These are phyloP conservation scores for Piscicola geometra DNA, from an alignment of 2,888 invertebrate species.

Conservation along the genomic window DNA sequence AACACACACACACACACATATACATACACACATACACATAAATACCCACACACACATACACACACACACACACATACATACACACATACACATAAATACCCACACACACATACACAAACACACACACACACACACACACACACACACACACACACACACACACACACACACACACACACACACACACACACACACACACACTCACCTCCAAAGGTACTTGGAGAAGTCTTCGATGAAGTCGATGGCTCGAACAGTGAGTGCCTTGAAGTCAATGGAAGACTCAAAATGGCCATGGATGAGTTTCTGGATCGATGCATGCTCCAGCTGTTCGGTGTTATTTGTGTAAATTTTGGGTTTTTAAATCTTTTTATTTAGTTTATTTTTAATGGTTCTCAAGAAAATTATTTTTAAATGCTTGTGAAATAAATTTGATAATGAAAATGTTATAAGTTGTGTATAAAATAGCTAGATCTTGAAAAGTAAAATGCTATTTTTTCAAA, in stretches of 20 bases:
- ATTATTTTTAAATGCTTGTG: no score
- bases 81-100: no score
- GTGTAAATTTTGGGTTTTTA: neutral
- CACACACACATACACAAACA: no score
- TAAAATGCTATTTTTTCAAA: no score
- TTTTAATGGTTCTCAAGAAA: neutral
- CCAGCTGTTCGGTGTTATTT: neutral
- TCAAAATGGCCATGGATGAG: neutral
- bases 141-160: no score
- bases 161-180: no score
- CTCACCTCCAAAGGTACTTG: conserved; percentile 30
- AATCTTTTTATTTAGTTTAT: neutral
- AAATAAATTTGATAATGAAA: neutral
- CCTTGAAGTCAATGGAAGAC: conserved; percentile 30
- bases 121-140: no score
- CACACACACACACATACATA: no score
- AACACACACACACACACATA: no score
- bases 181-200: no score
- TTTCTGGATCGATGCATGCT: conserved; percentile 6
- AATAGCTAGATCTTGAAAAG: neutral
- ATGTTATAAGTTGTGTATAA: neutral
- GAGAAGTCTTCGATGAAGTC: conserved; percentile 38
- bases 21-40: no score
- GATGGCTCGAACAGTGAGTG: conserved; percentile 39
- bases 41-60: no score